A percentile compares a stretch with the other conserved stretches of the same genome.
Evolutionary conservation across 2,888 invertebrate species (phyloP).

Genomic region (Trachelus iudaicus): DNA sequence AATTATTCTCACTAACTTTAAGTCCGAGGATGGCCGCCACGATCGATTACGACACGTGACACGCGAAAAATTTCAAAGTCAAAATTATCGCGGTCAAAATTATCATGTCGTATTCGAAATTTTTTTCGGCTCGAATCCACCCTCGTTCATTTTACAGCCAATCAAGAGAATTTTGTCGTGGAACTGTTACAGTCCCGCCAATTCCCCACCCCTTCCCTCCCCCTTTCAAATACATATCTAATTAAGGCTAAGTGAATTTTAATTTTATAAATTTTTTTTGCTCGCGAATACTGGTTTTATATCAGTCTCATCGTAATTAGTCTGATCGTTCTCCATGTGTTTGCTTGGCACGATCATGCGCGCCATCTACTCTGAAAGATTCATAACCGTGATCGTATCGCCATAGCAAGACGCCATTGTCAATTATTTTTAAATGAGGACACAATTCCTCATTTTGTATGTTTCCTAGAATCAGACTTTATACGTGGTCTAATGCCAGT

Average conservation of each 20-base stretch:
- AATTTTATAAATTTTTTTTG: conserved; percentile 46
- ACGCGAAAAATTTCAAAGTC: not conserved
- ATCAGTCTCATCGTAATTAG: conserved; percentile 61
- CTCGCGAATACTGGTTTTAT: conserved; percentile 61
- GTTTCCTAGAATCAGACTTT: conserved; percentile 33
- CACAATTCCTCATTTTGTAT: not conserved
- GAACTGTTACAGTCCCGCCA: conserved; percentile 11
- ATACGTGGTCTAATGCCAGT: conserved; percentile 59
- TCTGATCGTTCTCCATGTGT: conserved; percentile 13
- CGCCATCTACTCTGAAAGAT: not conserved
- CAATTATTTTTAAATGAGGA: not conserved
- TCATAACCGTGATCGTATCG: not conserved
- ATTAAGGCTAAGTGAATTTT: conserved; percentile 37
- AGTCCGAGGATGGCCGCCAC: not conserved
- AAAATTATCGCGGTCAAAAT: not conserved
- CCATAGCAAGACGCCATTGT: conserved; percentile 8
- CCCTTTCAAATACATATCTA: conserved; percentile 24
- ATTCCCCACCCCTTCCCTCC: conserved; percentile 4
- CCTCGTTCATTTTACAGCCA: conserved; percentile 48
- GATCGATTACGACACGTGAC: not conserved
- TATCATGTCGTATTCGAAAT: not conserved
- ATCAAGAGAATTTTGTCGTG: conserved; percentile 51
- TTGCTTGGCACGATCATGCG: not conserved
- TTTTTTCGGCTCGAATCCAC: not conserved
- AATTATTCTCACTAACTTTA: conserved; percentile 57